A percentile compares a stretch with the other conserved stretches of the same genome.
Conservation (phyloP, 2,888 invertebrate species). For the Coremacera marginata region DNA sequence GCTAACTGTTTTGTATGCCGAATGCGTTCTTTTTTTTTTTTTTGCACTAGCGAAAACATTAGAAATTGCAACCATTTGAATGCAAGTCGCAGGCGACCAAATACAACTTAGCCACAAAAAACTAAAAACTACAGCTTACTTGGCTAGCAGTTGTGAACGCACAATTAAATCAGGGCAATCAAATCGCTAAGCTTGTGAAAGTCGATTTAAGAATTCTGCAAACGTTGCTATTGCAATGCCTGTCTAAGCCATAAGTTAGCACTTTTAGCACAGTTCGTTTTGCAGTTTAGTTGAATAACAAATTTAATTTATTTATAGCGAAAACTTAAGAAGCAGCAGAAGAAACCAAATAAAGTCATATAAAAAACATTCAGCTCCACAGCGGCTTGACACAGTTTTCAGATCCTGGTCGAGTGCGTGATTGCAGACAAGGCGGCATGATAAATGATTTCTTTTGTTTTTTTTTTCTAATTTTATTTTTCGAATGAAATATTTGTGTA, state of each 20-base stretch:
- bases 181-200: constrained; percentile 37
- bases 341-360: not conserved
- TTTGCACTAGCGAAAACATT: constrained; percentile 48
- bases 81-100: constrained; percentile 9
- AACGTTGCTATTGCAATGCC: not conserved
- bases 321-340: not conserved
- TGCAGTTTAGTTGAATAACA: constrained; percentile 4
- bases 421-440: not conserved
- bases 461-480: too few relatives aligned
- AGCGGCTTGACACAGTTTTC: constrained; percentile 20
- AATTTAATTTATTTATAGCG: not conserved
- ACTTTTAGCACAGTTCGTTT: constrained; percentile 29
- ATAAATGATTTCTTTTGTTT: not conserved
- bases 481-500: too few relatives aligned
- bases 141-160: not conserved
- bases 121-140: not conserved
- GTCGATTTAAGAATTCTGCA: constrained; percentile 31
- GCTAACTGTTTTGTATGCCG: constrained; percentile 54
- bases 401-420: constrained; percentile 22
- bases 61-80: constrained; percentile 41
- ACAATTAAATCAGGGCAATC: constrained; percentile 44
- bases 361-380: not conserved
- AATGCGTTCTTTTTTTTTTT: constrained; percentile 49
- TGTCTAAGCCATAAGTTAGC: not conserved
- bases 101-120: not conserved